Conservation (phyloP, 2,113 vertebrate species). For the Steatornis caripensis region DNA sequence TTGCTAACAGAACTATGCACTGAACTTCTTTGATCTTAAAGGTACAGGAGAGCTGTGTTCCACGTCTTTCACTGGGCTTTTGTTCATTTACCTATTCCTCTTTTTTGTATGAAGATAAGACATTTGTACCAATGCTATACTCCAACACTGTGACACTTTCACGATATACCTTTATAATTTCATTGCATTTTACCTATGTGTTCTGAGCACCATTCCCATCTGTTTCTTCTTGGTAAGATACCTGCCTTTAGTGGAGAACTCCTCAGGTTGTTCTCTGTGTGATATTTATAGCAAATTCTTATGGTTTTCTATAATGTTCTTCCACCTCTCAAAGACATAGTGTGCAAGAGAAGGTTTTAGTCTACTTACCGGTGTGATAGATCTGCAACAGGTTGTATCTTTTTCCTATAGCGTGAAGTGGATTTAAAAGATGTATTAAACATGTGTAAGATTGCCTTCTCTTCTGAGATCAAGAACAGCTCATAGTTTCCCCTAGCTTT, state of each 20-base stretch:
- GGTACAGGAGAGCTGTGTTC: neutral
- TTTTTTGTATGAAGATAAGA: neutral
- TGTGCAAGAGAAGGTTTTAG: too few relatives aligned
- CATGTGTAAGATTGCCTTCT: too few relatives aligned
- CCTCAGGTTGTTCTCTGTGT: neutral
- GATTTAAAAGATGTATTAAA: too few relatives aligned
- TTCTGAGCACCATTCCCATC: neutral
- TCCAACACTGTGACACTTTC: neutral
- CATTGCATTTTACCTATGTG: neutral
- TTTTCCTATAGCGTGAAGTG: too few relatives aligned
- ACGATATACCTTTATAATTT: neutral
- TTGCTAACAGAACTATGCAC: neutral
- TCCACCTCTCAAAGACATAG: too few relatives aligned
- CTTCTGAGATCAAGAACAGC: too few relatives aligned
- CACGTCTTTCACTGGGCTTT: neutral
- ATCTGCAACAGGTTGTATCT: too few relatives aligned
- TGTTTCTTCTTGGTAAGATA: neutral
- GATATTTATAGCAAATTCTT: neutral
- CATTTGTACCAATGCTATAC: neutral
- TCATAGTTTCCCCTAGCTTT: too few relatives aligned
- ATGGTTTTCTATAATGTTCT: neutral
- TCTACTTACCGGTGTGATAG: too few relatives aligned
- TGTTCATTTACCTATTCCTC: neutral
- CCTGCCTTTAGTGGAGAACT: neutral
- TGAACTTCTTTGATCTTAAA: neutral